phyloP scores from a whole-genome alignment of 2,888 invertebrate species.

The Helleia helle region DNA sequence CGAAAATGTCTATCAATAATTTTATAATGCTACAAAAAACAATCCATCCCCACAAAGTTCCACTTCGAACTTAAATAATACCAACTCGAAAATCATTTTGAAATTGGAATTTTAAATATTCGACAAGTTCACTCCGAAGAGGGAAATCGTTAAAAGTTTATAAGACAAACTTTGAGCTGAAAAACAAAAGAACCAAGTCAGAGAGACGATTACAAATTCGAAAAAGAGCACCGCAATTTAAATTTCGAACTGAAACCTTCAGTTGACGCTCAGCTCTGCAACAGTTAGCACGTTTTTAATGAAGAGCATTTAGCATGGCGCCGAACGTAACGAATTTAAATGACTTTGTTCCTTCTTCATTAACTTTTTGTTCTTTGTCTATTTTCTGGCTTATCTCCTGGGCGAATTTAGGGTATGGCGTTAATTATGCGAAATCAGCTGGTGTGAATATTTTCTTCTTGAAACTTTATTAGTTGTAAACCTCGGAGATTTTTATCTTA shows the following conservation, averaged over 20 bases:
- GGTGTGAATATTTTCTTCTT: too few relatives aligned
- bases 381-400: background rate
- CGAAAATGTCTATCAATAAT: too few relatives aligned
- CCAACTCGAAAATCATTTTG: background rate
- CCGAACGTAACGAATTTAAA: constrained; percentile 46
- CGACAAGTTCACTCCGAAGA: background rate
- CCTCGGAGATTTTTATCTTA: too few relatives aligned
- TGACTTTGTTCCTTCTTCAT: constrained; percentile 36
- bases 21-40: too few relatives aligned
- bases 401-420: background rate
- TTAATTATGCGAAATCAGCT: too few relatives aligned
- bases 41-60: too few relatives aligned
- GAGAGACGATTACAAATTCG: constrained; percentile 31
- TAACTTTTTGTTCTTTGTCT: constrained; percentile 4
- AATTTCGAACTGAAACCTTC: constrained; percentile 45
- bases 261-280: constrained; percentile 33
- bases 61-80: too few relatives aligned
- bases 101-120: background rate
- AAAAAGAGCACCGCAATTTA: constrained; percentile 43
- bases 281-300: constrained; percentile 50
- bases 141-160: background rate
- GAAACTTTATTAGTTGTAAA: too few relatives aligned
- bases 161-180: background rate
- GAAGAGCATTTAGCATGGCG: constrained; percentile 55
- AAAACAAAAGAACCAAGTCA: background rate